Percentiles rank a stretch among this genome's conserved stretches.
phyloP scores from a whole-genome alignment of 2,888 invertebrate genomes.

The Pemphredon lugubris region DNA sequence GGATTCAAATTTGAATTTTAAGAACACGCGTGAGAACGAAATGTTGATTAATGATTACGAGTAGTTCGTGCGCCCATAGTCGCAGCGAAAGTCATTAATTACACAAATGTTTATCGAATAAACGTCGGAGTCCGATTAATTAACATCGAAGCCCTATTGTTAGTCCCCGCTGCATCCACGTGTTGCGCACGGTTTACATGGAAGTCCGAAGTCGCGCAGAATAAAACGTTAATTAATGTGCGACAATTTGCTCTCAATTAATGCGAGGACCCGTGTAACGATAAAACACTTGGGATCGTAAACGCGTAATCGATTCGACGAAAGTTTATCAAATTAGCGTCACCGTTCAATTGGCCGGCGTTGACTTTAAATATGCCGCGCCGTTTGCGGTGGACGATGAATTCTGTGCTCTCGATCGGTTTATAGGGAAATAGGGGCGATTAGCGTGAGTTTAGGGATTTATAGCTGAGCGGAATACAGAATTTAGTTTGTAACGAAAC shows the following conservation, averaged over 20 bases:
- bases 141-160: slow-evolving; percentile 28
- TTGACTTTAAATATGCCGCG: too few relatives aligned
- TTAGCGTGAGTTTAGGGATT: too few relatives aligned
- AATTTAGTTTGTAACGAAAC: too few relatives aligned
- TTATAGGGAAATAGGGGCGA: too few relatives aligned
- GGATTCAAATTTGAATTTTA: too few relatives aligned
- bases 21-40: too few relatives aligned
- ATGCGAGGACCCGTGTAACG: not conserved
- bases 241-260: not conserved
- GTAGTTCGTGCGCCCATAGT: not conserved
- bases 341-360: slow-evolving; percentile 5
- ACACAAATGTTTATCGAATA: slow-evolving; percentile 42
- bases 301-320: slow-evolving; percentile 29
- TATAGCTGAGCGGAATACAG: too few relatives aligned
- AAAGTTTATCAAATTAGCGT: slow-evolving; percentile 41
- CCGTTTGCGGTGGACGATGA: too few relatives aligned
- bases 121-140: slow-evolving; percentile 41
- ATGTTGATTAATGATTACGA: not conserved
- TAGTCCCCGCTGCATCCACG: slow-evolving; percentile 2
- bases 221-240: slow-evolving; percentile 1
- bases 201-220: not conserved
- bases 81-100: slow-evolving; percentile 10
- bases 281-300: not conserved
- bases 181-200: not conserved
- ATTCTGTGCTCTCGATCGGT: too few relatives aligned